Evolutionary conservation across 2,888 invertebrate genomes (phyloP), one percentile per base, ranked within the genome.

Genomic region (Synergus umbraculus): DNA sequence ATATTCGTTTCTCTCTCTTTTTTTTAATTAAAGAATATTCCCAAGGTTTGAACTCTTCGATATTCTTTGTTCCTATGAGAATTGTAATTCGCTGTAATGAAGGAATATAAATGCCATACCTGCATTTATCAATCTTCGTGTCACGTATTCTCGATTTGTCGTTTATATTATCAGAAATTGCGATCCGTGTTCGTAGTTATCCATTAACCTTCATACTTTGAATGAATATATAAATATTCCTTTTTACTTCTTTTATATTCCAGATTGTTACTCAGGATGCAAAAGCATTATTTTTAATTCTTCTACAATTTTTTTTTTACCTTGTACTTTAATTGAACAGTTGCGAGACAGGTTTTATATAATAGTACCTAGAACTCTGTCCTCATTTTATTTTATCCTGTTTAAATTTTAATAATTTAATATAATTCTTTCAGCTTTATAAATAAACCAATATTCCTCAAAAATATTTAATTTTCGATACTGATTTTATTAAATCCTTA

Each of bases 401-500:
- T 29, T 29, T 29, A 29, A 29, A 29, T 29, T 29, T 29, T 29
- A 29, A 29, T 37, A 7, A 37, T 37, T 37, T 37, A 37, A 37
- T 37, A 4, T 37, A 37, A 37, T 37, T 37, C 37, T 37, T 37
- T 37, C 5, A 37, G 37, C 5, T 37, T 4, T 37, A 37, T 37
- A 37, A 37, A 37, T 37, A 37, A 2, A 5, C 3, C 37, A 37
- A 37, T 37, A 37, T 37, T 37, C 37, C 5, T 37, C 37, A 37
- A 37, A 37, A 37, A 37, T 37, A 37, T 3, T 4, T 2, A 67
- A 67, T 67, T 67, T 67, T 67, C 1, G 60, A 63, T 63, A 63
- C 37, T 73, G 37, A 49, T 37, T 73, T 73, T 73, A 73, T 73
- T 73, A 54, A 37, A 41, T 73, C 54, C 73, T 73, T 73, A 73